A percentile compares a stretch with the other conserved stretches of the same genome.
phyloP scores from a whole-genome alignment of 2,888 invertebrate species.

The Thymelicus sylvestris region DNA sequence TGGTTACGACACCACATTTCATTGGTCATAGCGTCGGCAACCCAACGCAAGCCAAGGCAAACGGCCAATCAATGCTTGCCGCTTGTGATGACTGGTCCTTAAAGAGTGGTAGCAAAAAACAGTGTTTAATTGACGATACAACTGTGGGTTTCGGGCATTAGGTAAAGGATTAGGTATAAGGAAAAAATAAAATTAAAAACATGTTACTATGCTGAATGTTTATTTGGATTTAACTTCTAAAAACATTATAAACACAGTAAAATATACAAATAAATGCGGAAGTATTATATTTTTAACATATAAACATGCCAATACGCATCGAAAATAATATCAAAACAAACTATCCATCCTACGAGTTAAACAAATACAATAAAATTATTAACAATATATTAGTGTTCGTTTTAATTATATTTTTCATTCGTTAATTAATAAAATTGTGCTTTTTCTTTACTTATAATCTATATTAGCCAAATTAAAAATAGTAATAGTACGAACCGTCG shows the following conservation, averaged over 20 bases:
- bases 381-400: constrained; percentile 82
- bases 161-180: neutral
- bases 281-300: constrained; percentile 59
- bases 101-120: no score
- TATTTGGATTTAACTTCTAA: constrained; percentile 82
- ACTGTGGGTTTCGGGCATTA: neutral
- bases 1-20: no score
- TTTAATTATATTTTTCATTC: constrained; percentile 54
- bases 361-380: constrained; percentile 79
- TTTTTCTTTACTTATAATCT: constrained; percentile 73
- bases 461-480: constrained; percentile 76
- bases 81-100: no score
- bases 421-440: constrained; percentile 78
- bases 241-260: constrained; percentile 81
- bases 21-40: no score
- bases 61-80: no score
- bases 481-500: constrained; percentile 49
- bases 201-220: constrained; percentile 80
- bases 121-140: no score
- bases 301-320: constrained; percentile 67
- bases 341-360: constrained; percentile 63
- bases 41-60: no score
- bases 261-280: constrained; percentile 81
- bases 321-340: constrained; percentile 66
- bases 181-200: constrained; percentile 46